A percentile compares a stretch with the other conserved stretches of the same genome.
Conservation (phyloP, 2,113 vertebrate species). For the Actinemys pallida region DNA sequence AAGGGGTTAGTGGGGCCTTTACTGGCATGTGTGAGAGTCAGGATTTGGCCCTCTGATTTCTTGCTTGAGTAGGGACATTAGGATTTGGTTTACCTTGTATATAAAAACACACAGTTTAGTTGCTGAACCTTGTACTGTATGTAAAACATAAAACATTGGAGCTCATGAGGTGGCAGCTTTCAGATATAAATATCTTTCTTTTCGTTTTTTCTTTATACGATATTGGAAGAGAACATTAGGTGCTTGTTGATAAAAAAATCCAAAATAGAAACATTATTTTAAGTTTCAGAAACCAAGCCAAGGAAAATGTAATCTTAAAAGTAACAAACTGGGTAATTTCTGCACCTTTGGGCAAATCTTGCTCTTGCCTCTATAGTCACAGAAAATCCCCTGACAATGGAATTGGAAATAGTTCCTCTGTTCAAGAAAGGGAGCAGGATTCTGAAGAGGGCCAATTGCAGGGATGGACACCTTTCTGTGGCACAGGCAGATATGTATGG, state of each 20-base stretch:
- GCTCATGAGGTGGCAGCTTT: background rate
- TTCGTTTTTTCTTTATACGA: background rate
- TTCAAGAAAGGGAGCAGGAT: background rate
- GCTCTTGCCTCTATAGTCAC: accelerated
- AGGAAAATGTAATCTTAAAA: background rate
- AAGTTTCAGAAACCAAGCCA: background rate
- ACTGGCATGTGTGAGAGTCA: background rate
- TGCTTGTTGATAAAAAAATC: background rate
- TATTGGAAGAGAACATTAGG: background rate
- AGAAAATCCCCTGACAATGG: background rate
- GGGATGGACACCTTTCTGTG: background rate
- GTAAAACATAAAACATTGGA: background rate
- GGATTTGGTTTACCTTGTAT: background rate
- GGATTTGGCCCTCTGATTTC: background rate
- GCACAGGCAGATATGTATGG: background rate
- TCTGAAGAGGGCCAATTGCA: background rate
- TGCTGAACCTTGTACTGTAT: background rate
- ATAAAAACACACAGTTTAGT: background rate
- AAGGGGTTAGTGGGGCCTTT: background rate
- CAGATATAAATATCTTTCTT: background rate
- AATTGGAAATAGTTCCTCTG: background rate
- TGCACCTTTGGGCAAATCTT: background rate
- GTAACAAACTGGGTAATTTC: background rate
- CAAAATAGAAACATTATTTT: background rate
- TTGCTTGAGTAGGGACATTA: too few relatives aligned